A percentile compares a stretch with the other conserved stretches of the same genome.
Evolutionary conservation across 2,797 vertebrate genomes (phyloP).

Genomic region (Takifugu ocellatus): DNA sequence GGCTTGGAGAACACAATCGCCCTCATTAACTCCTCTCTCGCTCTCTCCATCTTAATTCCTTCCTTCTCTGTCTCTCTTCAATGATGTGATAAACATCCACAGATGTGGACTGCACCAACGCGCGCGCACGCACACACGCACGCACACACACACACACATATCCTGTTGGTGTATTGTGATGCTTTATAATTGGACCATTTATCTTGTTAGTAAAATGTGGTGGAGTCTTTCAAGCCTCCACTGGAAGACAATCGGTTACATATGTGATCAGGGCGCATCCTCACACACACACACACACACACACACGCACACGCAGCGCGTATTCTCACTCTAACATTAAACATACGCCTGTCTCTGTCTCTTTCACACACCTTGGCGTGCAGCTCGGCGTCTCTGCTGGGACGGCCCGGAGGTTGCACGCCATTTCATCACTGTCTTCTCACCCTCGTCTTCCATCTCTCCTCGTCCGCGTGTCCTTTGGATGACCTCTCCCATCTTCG

Average conservation of each 20-base stretch:
- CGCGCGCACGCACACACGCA: conserved; percentile 9
- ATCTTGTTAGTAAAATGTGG: conserved; percentile 55
- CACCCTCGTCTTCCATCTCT: conserved; percentile 19
- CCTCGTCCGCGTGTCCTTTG: conserved; percentile 26
- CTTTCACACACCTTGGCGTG: conserved; percentile 25
- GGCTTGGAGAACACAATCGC: conserved; percentile 55
- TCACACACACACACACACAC: conserved; percentile 15
- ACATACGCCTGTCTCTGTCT: conserved; percentile 1
- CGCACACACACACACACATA: conserved; percentile 28
- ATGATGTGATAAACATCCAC: conserved; percentile 66
- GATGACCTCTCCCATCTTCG: conserved; percentile 33
- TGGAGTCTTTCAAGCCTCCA: conserved; percentile 38
- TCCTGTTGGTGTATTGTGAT: conserved; percentile 50
- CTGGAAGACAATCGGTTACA: conserved; percentile 47
- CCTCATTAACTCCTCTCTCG: conserved; percentile 44
- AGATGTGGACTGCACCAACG: conserved; percentile 49
- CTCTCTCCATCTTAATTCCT: conserved; percentile 23
- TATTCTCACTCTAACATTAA: neutral
- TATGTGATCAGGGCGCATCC: conserved; percentile 45
- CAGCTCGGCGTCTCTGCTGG: conserved; percentile 11
- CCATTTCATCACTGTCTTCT: conserved; percentile 50
- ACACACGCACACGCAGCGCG: neutral
- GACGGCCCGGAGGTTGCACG: conserved; percentile 31
- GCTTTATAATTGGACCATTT: conserved; percentile 54
- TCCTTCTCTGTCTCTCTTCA: conserved; percentile 21